Evolutionary conservation across 2,797 vertebrate genomes (phyloP), one percentile per base, ranked within the genome.

Genomic region (Nannoperca australis): DNA sequence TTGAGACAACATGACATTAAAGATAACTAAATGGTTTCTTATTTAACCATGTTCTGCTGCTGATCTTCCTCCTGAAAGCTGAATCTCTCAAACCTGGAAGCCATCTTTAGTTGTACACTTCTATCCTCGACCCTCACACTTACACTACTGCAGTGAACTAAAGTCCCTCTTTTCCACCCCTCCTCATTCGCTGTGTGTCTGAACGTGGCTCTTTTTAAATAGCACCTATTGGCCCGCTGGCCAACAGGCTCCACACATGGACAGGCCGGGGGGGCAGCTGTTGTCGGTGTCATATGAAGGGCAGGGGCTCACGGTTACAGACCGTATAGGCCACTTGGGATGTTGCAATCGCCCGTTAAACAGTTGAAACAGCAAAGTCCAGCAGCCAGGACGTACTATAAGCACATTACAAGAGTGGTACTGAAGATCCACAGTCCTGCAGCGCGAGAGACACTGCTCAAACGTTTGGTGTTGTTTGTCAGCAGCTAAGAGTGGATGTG

Each of bases 221-320:
- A 93, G 90, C 87, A 11, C 38, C 60, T 22, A 42, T 42, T 54
- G 71, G 70, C 76, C 68, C 14, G 10, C 32, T 1, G 18, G 56
- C 55, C 73, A 11, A 3, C 55, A 2, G 81, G 60, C 66, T 87
- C 89, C 90, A 79, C 85, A 91, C 84, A 92, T 89, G 91, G 89
- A 74, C 79, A 73, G 73, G 61, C 27, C 4, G 0, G 44, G 51
- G 54, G 51, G 15, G 91, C 94, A 93, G 93, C 92, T 93, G 94
- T 78, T 73, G 82, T n/a, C 2, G 83, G 90, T 94, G 91, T 94
- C 91, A 87, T 78, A 67, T 92, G 90, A 83, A 87, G 84, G 67
- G 72, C 81, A 62, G 70, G 51, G 20, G 63, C 68, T 80, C 76
- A 22, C 22, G 4, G 68, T 72, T 73, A 66, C 77, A 83, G 64